Evolutionary conservation across 2,797 vertebrate species (phyloP), one percentile per base, ranked within the genome.

Genomic region (Melanotaenia parkinsoni): DNA sequence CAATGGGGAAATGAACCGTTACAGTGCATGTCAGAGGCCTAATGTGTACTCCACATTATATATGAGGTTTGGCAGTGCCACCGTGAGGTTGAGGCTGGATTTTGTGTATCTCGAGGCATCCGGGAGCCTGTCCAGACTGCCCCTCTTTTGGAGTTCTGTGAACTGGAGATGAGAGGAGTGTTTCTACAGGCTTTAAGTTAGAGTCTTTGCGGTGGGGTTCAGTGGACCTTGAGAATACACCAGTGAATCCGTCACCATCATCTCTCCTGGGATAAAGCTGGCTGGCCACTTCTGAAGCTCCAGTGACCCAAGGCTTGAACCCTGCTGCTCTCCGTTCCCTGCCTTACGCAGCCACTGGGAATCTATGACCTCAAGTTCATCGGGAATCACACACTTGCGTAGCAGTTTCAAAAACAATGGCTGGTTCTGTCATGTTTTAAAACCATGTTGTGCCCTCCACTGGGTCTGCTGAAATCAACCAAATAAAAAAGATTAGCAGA

Each of bases 191-290:
- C 80, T 90, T 80, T 50, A 82, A 83, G 87, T 90, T 83, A 69
- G 81, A 86, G 85, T 91, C 90, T 88, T 86, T 91, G 91, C 92
- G 92, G 86, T 81, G 83, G 92, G 91, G 87, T 92, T 94, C 92
- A 94, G 88, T 86, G 88, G 93, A 94, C 93, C 93, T 94, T 93
- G 88, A 92, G 90, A 92, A 94, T 94, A 91, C 92, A 93, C 89
- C 87, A 92, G 86, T 82, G 89, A 92, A 92, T 93, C 92, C 82
- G 89, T 93, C 93, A 92, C 87, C 84, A 88, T 86, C 89, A 81
- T 79, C 82, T 89, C 93, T 91, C 88, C 80, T 79, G 91, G 93
- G 92, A 92, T 79, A 87, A 89, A 92, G 88, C 92, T 93, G 88
- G 90, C 90, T 84, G 83, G 87, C 86, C 90, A 93, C 89, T 92